These are phyloP conservation scores for Caenorhabditis brenneri DNA, from an alignment of 1,140 invertebrate genomes.

Conservation along the genomic window DNA sequence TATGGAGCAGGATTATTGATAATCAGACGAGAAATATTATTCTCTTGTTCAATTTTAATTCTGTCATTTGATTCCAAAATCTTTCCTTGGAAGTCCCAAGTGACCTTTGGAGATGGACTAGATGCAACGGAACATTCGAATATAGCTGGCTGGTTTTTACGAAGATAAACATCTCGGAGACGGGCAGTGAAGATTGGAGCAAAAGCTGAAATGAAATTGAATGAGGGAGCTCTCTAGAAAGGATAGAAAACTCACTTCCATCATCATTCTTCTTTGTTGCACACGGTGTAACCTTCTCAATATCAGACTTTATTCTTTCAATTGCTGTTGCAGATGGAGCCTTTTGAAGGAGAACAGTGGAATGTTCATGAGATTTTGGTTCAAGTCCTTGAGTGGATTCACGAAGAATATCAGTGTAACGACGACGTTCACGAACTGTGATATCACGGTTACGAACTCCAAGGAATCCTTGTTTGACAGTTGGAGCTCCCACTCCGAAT, in stretches of 20 bases:
- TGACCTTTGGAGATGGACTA: slow-evolving; percentile 85
- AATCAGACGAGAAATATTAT: slow-evolving; percentile 57
- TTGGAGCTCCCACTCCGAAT: slow-evolving; percentile 68
- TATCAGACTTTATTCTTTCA: slow-evolving; percentile 57
- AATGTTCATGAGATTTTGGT: slow-evolving; percentile 33
- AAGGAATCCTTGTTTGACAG: slow-evolving; percentile 64
- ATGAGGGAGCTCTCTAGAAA: neutral
- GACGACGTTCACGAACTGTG: slow-evolving; percentile 66
- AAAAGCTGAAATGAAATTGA: slow-evolving; percentile 59
- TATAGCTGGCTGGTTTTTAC: slow-evolving; percentile 79
- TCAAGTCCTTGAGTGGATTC: slow-evolving; percentile 22
- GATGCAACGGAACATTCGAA: slow-evolving; percentile 85
- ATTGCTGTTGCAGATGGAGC: slow-evolving; percentile 51
- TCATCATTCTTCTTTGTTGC: slow-evolving; percentile 64
- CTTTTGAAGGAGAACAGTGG: neutral
- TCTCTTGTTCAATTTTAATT: slow-evolving; percentile 58
- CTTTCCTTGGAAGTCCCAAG: slow-evolving; percentile 80
- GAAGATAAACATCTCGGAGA: slow-evolving; percentile 77
- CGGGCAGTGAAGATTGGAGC: slow-evolving; percentile 74
- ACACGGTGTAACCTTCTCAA: slow-evolving; percentile 63
- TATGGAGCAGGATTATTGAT: slow-evolving; percentile 64
- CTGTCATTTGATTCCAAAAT: slow-evolving; percentile 69
- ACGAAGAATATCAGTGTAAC: slow-evolving; percentile 57
- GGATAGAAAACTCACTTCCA: slow-evolving; percentile 60
- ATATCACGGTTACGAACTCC: slow-evolving; percentile 66